Base-by-base conservation (phyloP, 2,797 vertebrate species). In the Sebastes aleutianus region DNA sequence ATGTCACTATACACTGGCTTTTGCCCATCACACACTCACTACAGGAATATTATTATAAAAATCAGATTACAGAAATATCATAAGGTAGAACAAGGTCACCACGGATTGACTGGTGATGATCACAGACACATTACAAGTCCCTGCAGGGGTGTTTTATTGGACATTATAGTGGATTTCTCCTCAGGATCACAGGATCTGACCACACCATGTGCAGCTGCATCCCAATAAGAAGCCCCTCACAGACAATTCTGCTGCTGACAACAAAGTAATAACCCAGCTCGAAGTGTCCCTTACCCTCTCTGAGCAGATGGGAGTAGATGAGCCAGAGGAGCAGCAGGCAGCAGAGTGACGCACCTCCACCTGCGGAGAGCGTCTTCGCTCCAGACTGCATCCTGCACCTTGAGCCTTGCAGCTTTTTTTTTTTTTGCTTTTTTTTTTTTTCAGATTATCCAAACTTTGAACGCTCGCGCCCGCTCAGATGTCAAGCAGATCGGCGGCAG, bases 291-390 rank as follows among this genome's bases (percentile, higher is more conserved):
- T 95, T 94, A 96, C 96, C 96, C 93, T 97, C 96, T 95, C 95
- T 94, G 43, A 96, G 92, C 85, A 96, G 95, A 87, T 97, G 96
- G 77, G 96, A 96, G 92, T 96, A 96, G 89, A 97, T 95, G 86
- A 97, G 93, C 95, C 96, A 96, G 87, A 97, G 95, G 85, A 96
- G 95, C 83, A 96, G 94, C 76, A 97, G 94, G 91, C 96, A 97
- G 92, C 96, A 96, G 87, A 97, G 95, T 85, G 95, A 95, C 92
- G 96, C 96, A 88, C 96, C 96, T 93, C 95, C 95, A 90, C 96
- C 96, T 91, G 96, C 94, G 88, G 95, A 96, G 83, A 96, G 93
- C 82, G 95, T 95, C 94, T 94, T 96, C 88, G 89, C 94, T 83
- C 96, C 95, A 85, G 96, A 94, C 95, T 96, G 96, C 96, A 97